These are phyloP conservation scores for Sternarchorhynchus goeldii DNA, from an alignment of 2,797 vertebrate genomes.

Conservation along the genomic window DNA sequence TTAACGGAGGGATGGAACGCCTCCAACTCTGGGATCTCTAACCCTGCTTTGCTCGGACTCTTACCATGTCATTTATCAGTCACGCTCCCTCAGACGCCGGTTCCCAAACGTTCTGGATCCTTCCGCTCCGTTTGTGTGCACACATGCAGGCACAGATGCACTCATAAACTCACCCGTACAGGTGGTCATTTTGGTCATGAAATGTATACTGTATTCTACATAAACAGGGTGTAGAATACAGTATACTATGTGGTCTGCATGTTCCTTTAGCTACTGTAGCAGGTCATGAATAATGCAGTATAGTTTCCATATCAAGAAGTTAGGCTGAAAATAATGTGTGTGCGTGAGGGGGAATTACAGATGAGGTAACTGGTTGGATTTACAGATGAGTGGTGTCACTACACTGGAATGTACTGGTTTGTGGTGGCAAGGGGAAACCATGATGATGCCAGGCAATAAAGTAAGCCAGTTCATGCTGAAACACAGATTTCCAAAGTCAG, in stretches of 20 bases:
- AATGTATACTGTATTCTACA: not conserved
- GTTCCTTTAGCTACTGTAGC: too few relatives aligned
- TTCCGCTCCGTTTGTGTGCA: not conserved
- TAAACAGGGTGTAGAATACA: too few relatives aligned
- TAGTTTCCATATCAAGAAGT: too few relatives aligned
- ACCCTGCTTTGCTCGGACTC: conserved; percentile 24
- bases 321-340: too few relatives aligned
- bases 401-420: conserved; percentile 38
- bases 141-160: not conserved
- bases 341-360: not conserved
- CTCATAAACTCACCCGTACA: not conserved
- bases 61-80: conserved; percentile 49
- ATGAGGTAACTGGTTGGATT: conserved; percentile 12
- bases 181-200: not conserved
- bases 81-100: conserved; percentile 17
- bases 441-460: conserved; percentile 63
- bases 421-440: conserved; percentile 57
- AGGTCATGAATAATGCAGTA: too few relatives aligned
- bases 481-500: conserved; percentile 45
- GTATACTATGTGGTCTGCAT: too few relatives aligned
- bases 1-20: conserved; percentile 47
- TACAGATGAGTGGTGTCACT: conserved; percentile 31
- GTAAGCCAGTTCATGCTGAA: conserved; percentile 60
- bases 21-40: conserved; percentile 50
- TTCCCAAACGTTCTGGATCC: not conserved